Base-by-base conservation (phyloP, 1,140 invertebrate species). In the Tetraneura akinire region DNA sequence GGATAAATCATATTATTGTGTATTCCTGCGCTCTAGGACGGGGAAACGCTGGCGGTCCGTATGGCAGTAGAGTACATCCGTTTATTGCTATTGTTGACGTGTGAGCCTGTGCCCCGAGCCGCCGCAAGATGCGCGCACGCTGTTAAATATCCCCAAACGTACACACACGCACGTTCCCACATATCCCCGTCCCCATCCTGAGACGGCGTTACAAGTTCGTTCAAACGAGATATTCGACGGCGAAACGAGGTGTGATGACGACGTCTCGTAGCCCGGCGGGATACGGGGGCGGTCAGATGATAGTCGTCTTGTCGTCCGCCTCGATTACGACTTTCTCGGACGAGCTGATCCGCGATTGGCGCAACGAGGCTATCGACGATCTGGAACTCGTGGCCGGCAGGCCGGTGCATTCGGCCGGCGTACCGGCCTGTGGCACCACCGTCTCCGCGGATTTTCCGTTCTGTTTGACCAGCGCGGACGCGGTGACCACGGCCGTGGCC, bases 311-410 rank as follows among this genome's bases (percentile, higher is more conserved):
- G 37, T 78, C 37, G 26, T 83, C 82, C 11, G 81, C 70, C 29
- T 83, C 82, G 14, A 82, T 62, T 49, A 82, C 74, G 18, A 84
- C 85, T 78, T 84, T 86, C 53, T 87, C 87, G 9, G 86, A 84
- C 0, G 86, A 88, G 82, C 87, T 87, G 21, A 88, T 84, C 14
- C 87, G 82, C 0, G 85, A 86, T 71, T 87, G 89, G 37, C 88
- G 85, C 0, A 90, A 88, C 5, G 89, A 90, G 55, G 92, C 91
- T 32, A 84, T 74, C 21, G 83, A 84, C 57, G 83, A 84, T 10
- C 84, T 47, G n/a, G 83, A 83, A 16, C 81, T 82, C 16, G 80
- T 81, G 14, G n/a, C 32, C 23, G 23, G 68, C 21, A 1, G 82
- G 16, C 83, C 84, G 55, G 82, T 83, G 18, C 62, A 14, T 83